These are phyloP conservation scores for Parotocinclus haroldoi DNA, from an alignment of 2,797 vertebrate species.

Conservation along the genomic window DNA sequence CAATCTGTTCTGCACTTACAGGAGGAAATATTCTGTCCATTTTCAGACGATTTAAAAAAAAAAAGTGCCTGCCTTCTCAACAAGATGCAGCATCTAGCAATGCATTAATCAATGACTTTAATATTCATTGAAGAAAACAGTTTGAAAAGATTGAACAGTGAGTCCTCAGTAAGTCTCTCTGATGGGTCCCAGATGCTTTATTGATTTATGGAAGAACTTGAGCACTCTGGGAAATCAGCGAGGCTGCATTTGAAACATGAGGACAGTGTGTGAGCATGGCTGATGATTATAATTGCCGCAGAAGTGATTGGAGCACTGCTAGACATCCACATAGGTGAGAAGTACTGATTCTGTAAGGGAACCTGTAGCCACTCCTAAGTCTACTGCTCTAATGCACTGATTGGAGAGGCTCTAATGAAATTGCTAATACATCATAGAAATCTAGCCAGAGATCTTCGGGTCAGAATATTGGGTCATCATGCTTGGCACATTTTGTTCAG, in stretches of 20 bases:
- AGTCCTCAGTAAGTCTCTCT: conserved; percentile 17
- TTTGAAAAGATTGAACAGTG: conserved; percentile 32
- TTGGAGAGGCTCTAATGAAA: conserved; percentile 44
- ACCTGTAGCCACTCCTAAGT: conserved; percentile 24
- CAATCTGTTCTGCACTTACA: no score
- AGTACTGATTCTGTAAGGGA: conserved; percentile 28
- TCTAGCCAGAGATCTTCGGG: conserved; percentile 25
- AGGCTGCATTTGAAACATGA: conserved; percentile 23
- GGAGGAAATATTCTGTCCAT: no score
- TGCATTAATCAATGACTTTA: neutral
- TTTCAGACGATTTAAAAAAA: no score
- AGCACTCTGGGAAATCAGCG: conserved; percentile 25
- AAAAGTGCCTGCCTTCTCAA: no score
- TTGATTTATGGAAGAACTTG: conserved; percentile 17
- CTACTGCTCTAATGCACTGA: conserved; percentile 31
- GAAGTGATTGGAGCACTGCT: conserved; percentile 53
- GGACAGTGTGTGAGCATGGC: conserved; percentile 47
- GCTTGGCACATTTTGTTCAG: neutral
- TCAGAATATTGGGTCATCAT: conserved; percentile 19
- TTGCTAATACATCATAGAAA: conserved; percentile 38
- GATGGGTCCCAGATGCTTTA: conserved; percentile 31
- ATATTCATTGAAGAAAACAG: neutral
- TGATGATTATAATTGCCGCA: conserved; percentile 62
- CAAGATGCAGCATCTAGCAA: neutral
- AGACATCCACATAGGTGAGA: conserved; percentile 37